Conservation (phyloP, 1,140 invertebrate species). For the Aplysia californica region DNA sequence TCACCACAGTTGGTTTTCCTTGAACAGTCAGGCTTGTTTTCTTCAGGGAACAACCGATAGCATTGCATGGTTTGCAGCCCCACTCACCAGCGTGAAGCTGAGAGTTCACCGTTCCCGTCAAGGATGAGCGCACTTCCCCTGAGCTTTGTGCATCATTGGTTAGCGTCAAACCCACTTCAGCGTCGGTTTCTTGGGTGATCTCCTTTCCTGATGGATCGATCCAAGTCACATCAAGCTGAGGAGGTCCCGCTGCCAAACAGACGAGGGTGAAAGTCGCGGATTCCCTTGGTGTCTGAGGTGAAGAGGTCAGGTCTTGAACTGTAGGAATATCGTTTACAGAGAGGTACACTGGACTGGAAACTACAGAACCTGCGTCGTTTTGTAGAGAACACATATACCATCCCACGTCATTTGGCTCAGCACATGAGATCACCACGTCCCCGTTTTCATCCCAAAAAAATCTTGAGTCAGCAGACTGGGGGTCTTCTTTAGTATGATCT, state of each 20-base stretch:
- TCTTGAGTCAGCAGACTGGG: not conserved
- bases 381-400: slow-evolving; percentile 13
- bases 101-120: not conserved
- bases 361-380: not conserved
- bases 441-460: not conserved
- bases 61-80: slow-evolving; percentile 10
- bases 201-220: not conserved
- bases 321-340: not conserved
- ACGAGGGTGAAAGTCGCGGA: not conserved
- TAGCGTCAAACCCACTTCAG: not conserved
- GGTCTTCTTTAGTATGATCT: not conserved
- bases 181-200: not conserved
- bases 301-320: not conserved
- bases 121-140: not conserved
- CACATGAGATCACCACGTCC: slow-evolving; percentile 3
- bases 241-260: not conserved
- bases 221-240: not conserved
- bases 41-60: not conserved
- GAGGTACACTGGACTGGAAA: not conserved
- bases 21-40: not conserved
- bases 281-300: not conserved
- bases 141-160: not conserved
- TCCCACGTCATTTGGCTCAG: not conserved
- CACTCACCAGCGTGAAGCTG: not conserved
- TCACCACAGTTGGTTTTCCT: not conserved